Percentiles rank a stretch among this genome's conserved stretches.
Evolutionary conservation across 2,113 vertebrate species (phyloP).

Genomic region (Cromileptes altivelis): DNA sequence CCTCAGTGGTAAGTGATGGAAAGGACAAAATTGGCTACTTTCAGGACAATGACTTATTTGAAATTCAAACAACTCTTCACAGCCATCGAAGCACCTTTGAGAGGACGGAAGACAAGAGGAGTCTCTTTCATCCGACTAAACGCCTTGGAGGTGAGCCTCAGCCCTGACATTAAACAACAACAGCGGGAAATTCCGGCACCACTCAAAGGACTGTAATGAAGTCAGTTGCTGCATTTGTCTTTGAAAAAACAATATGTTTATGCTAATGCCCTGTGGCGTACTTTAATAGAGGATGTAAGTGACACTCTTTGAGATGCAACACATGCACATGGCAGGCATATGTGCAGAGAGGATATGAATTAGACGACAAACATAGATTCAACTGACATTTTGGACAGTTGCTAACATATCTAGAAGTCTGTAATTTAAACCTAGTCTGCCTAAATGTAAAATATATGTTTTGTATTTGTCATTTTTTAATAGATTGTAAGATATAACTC

Average conservation of each 20-base stretch:
- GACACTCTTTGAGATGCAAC: constrained; percentile 8
- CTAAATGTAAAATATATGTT: not conserved
- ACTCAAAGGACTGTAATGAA: constrained; percentile 50
- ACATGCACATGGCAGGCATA: constrained; percentile 1
- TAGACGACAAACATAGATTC: not conserved
- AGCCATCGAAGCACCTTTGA: constrained; percentile 58
- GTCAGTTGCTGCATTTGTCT: constrained; percentile 59
- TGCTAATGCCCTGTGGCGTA: constrained; percentile 57
- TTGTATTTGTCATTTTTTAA: not conserved
- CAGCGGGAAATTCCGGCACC: constrained; percentile 40
- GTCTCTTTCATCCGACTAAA: constrained; percentile 68
- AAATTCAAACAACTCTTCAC: constrained; percentile 79
- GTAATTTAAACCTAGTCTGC: not conserved
- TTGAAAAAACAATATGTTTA: constrained; percentile 68
- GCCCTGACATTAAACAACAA: constrained; percentile 72
- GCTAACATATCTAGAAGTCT: not conserved
- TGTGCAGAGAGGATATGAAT: constrained; percentile 20
- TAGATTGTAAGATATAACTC: not conserved
- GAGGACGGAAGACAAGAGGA: constrained; percentile 68
- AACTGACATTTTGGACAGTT: not conserved
- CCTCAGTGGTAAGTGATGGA: constrained; percentile 75
- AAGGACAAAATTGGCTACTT: constrained; percentile 79
- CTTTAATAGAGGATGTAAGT: constrained; percentile 37
- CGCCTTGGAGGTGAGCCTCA: constrained; percentile 62
- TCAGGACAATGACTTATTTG: constrained; percentile 76